A percentile compares a stretch with the other conserved stretches of the same genome.
phyloP scores from a whole-genome alignment of 2,888 invertebrate genomes.

The Cerastis rubricosa region DNA sequence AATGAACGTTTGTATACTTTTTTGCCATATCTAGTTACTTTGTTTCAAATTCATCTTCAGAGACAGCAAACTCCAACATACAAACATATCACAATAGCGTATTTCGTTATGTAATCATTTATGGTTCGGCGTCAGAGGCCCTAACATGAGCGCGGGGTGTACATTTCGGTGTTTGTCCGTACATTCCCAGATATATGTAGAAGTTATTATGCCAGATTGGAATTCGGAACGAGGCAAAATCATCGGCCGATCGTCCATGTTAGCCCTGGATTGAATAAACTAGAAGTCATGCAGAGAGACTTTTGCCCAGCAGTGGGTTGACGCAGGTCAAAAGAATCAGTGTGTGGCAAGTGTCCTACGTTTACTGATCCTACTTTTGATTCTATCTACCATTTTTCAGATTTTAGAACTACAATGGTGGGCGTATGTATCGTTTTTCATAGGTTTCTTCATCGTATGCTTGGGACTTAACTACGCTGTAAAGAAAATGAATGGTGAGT shows the following conservation, averaged over 20 bases:
- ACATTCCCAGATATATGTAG: background rate
- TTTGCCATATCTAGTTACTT: background rate
- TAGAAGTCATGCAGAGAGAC: background rate
- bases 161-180: background rate
- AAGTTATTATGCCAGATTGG: background rate
- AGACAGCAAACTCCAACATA: background rate
- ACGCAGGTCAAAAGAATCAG: background rate
- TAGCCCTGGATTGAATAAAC: background rate
- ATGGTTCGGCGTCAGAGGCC: background rate
- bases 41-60: background rate
- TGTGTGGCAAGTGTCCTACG: background rate
- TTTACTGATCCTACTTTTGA: background rate
- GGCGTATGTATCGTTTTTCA: slow-evolving; percentile 72
- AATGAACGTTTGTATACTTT: slow-evolving; percentile 41
- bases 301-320: background rate
- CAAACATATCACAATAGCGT: background rate
- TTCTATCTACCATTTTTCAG: slow-evolving; percentile 51
- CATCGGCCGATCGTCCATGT: background rate
- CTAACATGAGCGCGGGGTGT: no score
- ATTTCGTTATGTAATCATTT: background rate
- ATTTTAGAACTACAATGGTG: slow-evolving; percentile 75
- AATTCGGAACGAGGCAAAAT: background rate
- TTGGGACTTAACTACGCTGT: slow-evolving; percentile 78
- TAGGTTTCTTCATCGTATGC: slow-evolving; percentile 71
- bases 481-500: slow-evolving; percentile 79